These are phyloP conservation scores for Eremobia ochroleuca DNA, from an alignment of 2,888 invertebrate species.

Conservation along the genomic window DNA sequence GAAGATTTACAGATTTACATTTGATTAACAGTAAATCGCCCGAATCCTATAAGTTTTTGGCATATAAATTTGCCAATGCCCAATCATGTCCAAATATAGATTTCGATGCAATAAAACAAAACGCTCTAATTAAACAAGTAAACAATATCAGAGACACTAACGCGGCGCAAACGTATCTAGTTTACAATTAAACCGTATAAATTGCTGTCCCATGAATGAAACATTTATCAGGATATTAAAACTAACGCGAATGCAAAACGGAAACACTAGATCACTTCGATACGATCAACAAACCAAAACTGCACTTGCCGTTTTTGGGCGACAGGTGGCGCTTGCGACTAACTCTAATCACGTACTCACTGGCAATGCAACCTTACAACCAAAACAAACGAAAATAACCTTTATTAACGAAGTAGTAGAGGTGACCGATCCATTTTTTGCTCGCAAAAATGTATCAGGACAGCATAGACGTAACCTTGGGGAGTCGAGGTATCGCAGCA, in stretches of 20 bases:
- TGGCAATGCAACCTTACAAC: slow-evolving; percentile 38
- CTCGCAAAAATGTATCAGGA: slow-evolving; percentile 67
- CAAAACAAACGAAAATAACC: slow-evolving; percentile 36
- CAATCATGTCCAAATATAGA: background rate
- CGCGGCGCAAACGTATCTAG: slow-evolving; percentile 44
- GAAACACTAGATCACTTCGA: slow-evolving; percentile 67
- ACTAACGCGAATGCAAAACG: slow-evolving; percentile 63
- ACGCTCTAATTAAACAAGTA: slow-evolving; percentile 30
- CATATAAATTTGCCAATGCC: background rate
- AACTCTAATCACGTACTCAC: slow-evolving; percentile 80
- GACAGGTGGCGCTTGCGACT: slow-evolving; percentile 79
- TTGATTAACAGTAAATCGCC: background rate
- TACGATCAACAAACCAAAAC: slow-evolving; percentile 69
- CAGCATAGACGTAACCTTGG: slow-evolving; percentile 85
- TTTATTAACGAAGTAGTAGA: slow-evolving; percentile 50
- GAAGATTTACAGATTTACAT: background rate
- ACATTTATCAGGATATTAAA: slow-evolving; percentile 64
- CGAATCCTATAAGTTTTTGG: background rate
- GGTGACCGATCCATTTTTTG: slow-evolving; percentile 51
- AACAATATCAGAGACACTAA: slow-evolving; percentile 54
- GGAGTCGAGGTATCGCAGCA: slow-evolving; percentile 82
- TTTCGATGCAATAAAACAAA: slow-evolving; percentile 26
- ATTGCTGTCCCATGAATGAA: slow-evolving; percentile 63
- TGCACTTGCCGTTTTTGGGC: slow-evolving; percentile 78
- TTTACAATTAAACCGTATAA: slow-evolving; percentile 63